These are phyloP conservation scores for Corythornis leucogaster DNA, from an alignment of 2,797 vertebrate genomes.

Conservation along the genomic window DNA sequence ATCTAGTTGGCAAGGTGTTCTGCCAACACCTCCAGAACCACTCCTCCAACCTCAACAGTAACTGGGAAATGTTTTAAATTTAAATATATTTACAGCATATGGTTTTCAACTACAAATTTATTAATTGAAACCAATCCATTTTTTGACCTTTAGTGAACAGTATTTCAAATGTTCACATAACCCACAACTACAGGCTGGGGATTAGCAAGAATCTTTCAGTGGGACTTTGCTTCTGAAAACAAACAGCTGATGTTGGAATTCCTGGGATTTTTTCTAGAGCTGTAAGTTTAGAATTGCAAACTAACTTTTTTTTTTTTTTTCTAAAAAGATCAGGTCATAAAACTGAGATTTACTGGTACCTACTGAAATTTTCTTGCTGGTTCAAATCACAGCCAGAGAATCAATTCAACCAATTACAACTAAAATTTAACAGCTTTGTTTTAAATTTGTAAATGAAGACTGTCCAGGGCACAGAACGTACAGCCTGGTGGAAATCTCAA, in stretches of 20 bases:
- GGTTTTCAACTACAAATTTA: not conserved
- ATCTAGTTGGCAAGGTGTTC: not conserved
- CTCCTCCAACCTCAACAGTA: not conserved
- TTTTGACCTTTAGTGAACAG: slow-evolving; percentile 34
- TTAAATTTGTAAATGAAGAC: not conserved
- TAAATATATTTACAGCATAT: not conserved
- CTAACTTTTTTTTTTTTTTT: slow-evolving; percentile 29
- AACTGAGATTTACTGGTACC: not conserved
- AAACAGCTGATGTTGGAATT: slow-evolving; percentile 79
- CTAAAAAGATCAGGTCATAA: slow-evolving; percentile 31
- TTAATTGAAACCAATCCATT: not conserved
- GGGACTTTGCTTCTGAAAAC: slow-evolving; percentile 77
- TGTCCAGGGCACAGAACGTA: not conserved
- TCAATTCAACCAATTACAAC: not conserved
- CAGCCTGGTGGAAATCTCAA: not conserved
- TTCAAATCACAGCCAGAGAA: slow-evolving; percentile 6
- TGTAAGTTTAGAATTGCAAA: slow-evolving; percentile 63
- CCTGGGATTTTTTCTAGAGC: slow-evolving; percentile 73
- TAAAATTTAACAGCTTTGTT: not conserved
- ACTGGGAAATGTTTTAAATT: not conserved
- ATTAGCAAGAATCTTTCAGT: slow-evolving; percentile 76
- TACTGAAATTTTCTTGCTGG: not conserved
- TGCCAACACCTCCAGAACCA: not conserved
- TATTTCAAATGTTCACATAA: slow-evolving; percentile 74
- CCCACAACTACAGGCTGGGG: slow-evolving; percentile 63